Percentiles rank a stretch among this genome's conserved stretches.
These are phyloP conservation scores for Napeogenes inachia DNA, from an alignment of 2,888 invertebrate genomes.

Conservation along the genomic window DNA sequence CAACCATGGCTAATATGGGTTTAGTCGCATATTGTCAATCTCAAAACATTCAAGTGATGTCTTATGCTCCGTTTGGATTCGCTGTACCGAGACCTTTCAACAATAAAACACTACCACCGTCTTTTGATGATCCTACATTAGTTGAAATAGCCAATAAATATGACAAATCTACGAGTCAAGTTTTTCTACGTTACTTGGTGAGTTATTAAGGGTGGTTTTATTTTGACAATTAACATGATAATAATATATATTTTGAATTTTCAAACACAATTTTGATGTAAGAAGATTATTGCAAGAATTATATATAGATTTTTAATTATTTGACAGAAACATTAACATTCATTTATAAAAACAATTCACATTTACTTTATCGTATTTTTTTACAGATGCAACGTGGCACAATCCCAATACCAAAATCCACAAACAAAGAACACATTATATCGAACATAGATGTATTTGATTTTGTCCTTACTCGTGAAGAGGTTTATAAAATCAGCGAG, in stretches of 20 bases:
- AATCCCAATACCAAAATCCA: slow-evolving; percentile 78
- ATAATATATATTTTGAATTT: no score
- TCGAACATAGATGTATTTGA: slow-evolving; percentile 78
- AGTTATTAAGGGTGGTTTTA: slow-evolving; percentile 29
- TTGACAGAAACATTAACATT: no score
- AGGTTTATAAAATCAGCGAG: slow-evolving; percentile 65
- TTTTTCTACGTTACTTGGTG: slow-evolving; percentile 79
- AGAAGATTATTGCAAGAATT: no score
- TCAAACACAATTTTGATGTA: no score
- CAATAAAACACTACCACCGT: not conserved
- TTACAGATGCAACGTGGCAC: slow-evolving; percentile 70
- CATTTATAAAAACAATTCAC: no score
- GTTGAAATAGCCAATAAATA: slow-evolving; percentile 10
- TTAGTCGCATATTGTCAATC: slow-evolving; percentile 18
- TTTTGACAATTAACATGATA: no score
- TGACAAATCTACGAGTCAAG: slow-evolving; percentile 8
- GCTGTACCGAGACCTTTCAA: slow-evolving; percentile 6
- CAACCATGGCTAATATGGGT: slow-evolving; percentile 4
- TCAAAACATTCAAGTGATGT: slow-evolving; percentile 12
- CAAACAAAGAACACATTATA: slow-evolving; percentile 67
- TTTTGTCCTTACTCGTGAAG: slow-evolving; percentile 71
- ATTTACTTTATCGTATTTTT: not conserved
- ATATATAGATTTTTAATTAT: no score
- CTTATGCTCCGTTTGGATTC: slow-evolving; percentile 13
- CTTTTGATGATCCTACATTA: slow-evolving; percentile 17